Conservation (phyloP, 2,113 vertebrate species). For the Ranitomeya imitator region DNA sequence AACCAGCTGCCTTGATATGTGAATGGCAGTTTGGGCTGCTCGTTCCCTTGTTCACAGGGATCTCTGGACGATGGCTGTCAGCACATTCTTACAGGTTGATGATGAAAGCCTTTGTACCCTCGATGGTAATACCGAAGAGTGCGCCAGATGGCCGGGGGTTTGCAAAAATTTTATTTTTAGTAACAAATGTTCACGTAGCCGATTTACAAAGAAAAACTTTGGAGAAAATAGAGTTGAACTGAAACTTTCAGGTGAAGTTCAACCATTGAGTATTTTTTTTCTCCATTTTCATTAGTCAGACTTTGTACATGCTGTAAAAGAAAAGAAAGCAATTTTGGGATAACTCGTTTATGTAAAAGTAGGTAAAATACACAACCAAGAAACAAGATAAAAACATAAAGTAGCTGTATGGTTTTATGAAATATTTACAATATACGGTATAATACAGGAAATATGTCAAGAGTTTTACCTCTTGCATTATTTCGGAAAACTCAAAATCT, state of each 20-base stretch:
- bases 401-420: neutral
- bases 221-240: neutral
- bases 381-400: neutral
- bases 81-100: slow-evolving; percentile 48
- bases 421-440: neutral
- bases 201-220: neutral
- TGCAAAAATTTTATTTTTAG: slow-evolving; percentile 11
- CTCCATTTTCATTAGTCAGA: neutral
- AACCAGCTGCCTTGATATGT: slow-evolving; percentile 51
- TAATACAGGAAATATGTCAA: too few relatives aligned
- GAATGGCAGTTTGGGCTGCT: slow-evolving; percentile 42
- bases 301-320: too few relatives aligned
- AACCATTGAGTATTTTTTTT: neutral
- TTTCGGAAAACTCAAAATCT: too few relatives aligned
- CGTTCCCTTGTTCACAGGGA: slow-evolving; percentile 8
- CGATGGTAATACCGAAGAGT: slow-evolving; percentile 10
- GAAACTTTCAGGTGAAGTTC: neutral
- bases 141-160: slow-evolving; percentile 38
- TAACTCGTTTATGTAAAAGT: too few relatives aligned
- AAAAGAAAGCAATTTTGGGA: too few relatives aligned
- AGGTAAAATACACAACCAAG: neutral
- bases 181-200: slow-evolving; percentile 6
- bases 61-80: slow-evolving; percentile 43
- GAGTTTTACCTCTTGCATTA: too few relatives aligned
- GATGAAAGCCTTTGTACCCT: slow-evolving; percentile 48